phyloP scores from a whole-genome alignment of 1,140 invertebrate species.

The Ips typographus region DNA sequence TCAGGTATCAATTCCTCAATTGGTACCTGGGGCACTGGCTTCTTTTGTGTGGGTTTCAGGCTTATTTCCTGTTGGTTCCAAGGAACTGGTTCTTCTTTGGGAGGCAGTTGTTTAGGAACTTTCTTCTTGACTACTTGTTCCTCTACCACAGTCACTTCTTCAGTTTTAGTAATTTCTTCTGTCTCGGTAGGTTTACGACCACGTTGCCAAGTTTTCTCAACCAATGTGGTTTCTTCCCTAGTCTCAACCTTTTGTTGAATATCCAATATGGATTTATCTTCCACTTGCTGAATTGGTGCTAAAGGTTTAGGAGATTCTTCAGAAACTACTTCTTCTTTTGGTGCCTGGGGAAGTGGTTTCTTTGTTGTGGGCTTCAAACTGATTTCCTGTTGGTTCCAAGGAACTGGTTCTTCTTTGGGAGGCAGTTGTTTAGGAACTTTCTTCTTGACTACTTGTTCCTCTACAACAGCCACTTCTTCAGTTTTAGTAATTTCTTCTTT shows the following conservation, averaged over 20 bases:
- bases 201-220: conserved; percentile 31
- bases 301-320: conserved; percentile 43
- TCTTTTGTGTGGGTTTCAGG: conserved; percentile 46
- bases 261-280: conserved; percentile 26
- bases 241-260: conserved; percentile 10
- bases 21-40: conserved; percentile 14
- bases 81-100: conserved; percentile 41
- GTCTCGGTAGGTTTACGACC: conserved; percentile 18
- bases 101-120: conserved; percentile 2
- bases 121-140: not conserved
- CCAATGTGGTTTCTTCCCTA: not conserved
- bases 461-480: conserved; percentile 50
- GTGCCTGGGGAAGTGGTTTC: conserved; percentile 1
- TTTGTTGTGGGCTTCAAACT: conserved; percentile 49
- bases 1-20: conserved; percentile 29
- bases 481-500: conserved; percentile 49
- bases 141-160: not conserved
- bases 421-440: conserved; percentile 2
- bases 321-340: conserved; percentile 11
- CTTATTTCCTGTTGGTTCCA: conserved; percentile 54
- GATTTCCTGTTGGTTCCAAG: conserved; percentile 55
- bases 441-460: conserved; percentile 28
- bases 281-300: conserved; percentile 11
- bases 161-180: not conserved
- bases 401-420: conserved; percentile 39